phyloP scores from a whole-genome alignment of 2,888 invertebrate species.

The Arrhopalites spinosus region DNA sequence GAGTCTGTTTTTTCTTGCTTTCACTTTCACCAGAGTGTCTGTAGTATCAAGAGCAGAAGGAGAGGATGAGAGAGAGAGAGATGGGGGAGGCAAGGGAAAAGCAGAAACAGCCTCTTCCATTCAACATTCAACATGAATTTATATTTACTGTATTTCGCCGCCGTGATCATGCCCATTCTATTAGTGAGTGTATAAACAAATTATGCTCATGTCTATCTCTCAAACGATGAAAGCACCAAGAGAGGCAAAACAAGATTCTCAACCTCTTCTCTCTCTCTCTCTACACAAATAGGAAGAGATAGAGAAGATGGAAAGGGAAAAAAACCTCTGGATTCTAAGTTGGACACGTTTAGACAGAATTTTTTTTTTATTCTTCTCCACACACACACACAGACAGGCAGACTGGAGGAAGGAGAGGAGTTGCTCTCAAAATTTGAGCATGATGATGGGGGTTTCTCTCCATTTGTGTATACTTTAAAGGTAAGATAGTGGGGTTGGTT shows the following conservation, averaged over 20 bases:
- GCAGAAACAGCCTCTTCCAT: not conserved
- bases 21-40: not conserved
- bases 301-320: not conserved
- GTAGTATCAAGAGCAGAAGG: not conserved
- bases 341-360: conserved; percentile 8
- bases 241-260: not conserved
- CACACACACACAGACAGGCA: not conserved
- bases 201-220: conserved; percentile 24
- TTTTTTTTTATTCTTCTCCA: too few species aligned
- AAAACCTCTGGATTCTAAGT: not conserved
- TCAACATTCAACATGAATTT: conserved; percentile 22
- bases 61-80: too few species aligned
- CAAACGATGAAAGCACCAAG: not conserved
- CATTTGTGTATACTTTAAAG: too few species aligned
- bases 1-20: not conserved
- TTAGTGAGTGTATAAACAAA: conserved; percentile 23
- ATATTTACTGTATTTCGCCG: conserved; percentile 18
- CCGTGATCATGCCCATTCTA: conserved; percentile 17
- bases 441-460: too few species aligned
- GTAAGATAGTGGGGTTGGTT: not conserved
- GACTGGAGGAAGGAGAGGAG: too few species aligned
- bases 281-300: not conserved
- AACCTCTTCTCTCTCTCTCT: not conserved
- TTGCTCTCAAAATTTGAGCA: too few species aligned
- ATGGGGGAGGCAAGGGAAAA: not conserved